These are phyloP conservation scores for Pseudolycoriella hygida DNA, from an alignment of 2,888 invertebrate species.

Conservation along the genomic window DNA sequence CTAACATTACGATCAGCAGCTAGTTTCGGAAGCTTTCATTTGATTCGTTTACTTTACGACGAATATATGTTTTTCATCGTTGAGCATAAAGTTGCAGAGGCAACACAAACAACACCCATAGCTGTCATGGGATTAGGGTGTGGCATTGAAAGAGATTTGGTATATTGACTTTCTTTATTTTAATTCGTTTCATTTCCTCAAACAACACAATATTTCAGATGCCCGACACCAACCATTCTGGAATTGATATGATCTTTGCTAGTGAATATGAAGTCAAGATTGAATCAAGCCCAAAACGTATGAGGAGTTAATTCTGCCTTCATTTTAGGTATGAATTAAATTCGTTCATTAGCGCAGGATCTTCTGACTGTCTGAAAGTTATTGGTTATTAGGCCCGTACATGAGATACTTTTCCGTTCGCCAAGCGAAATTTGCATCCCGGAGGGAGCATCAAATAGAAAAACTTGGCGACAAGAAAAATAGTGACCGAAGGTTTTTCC, in stretches of 20 bases:
- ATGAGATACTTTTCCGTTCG: no score
- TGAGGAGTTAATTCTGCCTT: conserved; percentile 4
- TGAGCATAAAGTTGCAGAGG: conserved; percentile 88
- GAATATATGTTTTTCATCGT: conserved; percentile 99
- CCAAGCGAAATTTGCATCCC: no score
- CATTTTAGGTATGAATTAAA: not conserved
- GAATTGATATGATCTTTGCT: conserved; percentile 4
- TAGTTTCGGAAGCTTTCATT: conserved; percentile 97
- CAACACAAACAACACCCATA: conserved; percentile 80
- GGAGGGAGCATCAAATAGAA: no score
- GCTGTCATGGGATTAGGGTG: conserved; percentile 64
- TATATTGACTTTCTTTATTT: not conserved
- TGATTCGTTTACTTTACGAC: conserved; percentile 91
- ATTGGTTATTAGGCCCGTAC: no score
- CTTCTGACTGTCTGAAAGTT: no score
- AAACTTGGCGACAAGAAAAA: no score
- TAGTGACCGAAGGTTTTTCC: no score
- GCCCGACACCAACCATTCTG: not conserved
- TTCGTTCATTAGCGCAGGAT: no score
- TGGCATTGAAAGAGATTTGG: conserved; percentile 3
- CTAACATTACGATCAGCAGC: conserved; percentile 90
- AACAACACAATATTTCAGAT: not conserved
- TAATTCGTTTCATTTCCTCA: not conserved
- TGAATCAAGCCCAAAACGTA: conserved; percentile 4
- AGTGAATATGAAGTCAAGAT: conserved; percentile 3